phyloP scores from a whole-genome alignment of 2,888 invertebrate species.

The Fragum whitleyi region DNA sequence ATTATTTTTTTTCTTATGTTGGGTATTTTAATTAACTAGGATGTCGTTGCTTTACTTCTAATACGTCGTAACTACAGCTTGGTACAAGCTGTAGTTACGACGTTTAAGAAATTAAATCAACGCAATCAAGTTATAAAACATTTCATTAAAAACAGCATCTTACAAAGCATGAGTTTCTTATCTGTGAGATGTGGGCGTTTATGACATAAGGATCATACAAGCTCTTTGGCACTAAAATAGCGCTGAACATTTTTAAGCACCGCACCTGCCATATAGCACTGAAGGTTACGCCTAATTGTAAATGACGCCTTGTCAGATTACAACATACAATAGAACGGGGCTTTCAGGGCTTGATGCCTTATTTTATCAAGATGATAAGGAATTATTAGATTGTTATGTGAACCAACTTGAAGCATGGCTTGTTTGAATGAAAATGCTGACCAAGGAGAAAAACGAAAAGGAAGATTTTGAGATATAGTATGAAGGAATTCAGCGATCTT shows the following conservation, averaged over 20 bases:
- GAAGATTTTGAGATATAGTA: too few species aligned
- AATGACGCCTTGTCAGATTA: conserved; percentile 21
- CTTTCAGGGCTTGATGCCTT: background rate
- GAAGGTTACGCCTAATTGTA: conserved; percentile 23
- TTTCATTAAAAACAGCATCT: conserved; percentile 3
- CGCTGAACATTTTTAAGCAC: background rate
- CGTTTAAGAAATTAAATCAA: too few species aligned
- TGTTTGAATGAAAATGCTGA: background rate
- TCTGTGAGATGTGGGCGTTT: background rate
- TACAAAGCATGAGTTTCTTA: background rate
- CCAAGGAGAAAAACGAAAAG: too few species aligned
- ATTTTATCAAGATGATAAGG: background rate
- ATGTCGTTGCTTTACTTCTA: too few species aligned
- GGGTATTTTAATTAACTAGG: too few species aligned
- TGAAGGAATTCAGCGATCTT: too few species aligned
- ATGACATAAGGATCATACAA: background rate
- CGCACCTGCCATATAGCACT: background rate
- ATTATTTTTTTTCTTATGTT: background rate
- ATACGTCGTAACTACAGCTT: too few species aligned
- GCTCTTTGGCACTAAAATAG: conserved; percentile 4
- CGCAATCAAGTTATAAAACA: background rate
- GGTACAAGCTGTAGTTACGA: too few species aligned
- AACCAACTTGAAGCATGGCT: background rate
- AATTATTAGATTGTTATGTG: background rate
- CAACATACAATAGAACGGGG: background rate